Conservation (phyloP, 2,113 vertebrate genomes). For the Neogale vison region DNA sequence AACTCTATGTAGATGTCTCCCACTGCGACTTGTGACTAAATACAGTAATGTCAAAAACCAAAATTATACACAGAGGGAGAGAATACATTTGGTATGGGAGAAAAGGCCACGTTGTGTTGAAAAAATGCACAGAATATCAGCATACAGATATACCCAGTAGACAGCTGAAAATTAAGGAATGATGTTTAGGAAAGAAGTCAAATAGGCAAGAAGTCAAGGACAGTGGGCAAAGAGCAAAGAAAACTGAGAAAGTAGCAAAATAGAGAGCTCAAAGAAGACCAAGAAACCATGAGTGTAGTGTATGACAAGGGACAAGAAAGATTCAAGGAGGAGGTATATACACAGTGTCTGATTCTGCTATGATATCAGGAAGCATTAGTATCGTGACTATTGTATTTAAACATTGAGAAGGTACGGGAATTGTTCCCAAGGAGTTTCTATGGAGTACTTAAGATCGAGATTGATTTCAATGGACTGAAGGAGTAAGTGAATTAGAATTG, state of each 20-base stretch:
- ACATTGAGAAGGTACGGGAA: neutral
- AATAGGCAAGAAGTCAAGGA: neutral
- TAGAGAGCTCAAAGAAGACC: neutral
- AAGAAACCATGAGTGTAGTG: neutral
- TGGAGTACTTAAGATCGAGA: neutral
- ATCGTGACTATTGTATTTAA: neutral
- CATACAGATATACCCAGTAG: neutral
- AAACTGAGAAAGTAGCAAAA: neutral
- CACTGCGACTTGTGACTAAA: neutral
- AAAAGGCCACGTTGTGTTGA: neutral
- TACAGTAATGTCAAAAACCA: neutral
- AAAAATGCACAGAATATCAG: neutral
- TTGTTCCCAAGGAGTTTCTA: neutral
- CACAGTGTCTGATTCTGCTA: neutral
- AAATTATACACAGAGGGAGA: neutral
- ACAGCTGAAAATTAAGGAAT: neutral
- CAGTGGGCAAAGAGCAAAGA: neutral
- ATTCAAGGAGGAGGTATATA: neutral
- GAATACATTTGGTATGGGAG: neutral
- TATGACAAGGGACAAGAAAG: neutral
- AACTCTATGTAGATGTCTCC: neutral
- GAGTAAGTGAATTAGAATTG: neutral
- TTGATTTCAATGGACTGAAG: neutral
- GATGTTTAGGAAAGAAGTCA: neutral
- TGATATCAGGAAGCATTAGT: neutral